phyloP scores from a whole-genome alignment of 2,888 invertebrate species.

The Diarsia mendica region DNA sequence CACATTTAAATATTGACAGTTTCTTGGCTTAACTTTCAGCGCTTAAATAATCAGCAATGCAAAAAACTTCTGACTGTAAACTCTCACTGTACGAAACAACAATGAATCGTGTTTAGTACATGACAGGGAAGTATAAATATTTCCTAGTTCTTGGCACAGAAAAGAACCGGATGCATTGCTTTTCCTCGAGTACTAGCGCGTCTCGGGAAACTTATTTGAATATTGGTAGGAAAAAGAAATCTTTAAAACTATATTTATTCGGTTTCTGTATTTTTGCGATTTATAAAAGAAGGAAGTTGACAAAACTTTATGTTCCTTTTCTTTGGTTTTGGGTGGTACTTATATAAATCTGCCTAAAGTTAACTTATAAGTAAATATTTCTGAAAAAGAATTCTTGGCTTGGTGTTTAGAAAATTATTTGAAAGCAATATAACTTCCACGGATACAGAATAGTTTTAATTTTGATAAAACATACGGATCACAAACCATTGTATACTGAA shows the following conservation, averaged over 20 bases:
- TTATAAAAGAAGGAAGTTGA: background rate
- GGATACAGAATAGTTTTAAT: background rate
- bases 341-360: background rate
- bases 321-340: background rate
- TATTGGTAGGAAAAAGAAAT: constrained; percentile 11
- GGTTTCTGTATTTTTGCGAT: background rate
- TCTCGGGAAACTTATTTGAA: constrained; percentile 24
- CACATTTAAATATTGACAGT: constrained; percentile 8
- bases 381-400: background rate
- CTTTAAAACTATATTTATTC: background rate
- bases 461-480: background rate
- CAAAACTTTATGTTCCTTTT: background rate
- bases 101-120: constrained; percentile 27
- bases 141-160: constrained; percentile 44
- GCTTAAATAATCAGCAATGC: constrained; percentile 29
- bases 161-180: constrained; percentile 4
- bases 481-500: background rate
- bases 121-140: constrained; percentile 43
- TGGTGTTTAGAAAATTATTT: background rate
- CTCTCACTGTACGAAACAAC: constrained; percentile 14
- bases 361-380: no score
- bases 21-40: constrained; percentile 25
- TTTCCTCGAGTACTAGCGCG: constrained; percentile 4
- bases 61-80: constrained; percentile 10
- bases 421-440: constrained; percentile 21